Evolutionary conservation across 2,888 invertebrate species (phyloP).

Genomic region (Lithophane socia): DNA sequence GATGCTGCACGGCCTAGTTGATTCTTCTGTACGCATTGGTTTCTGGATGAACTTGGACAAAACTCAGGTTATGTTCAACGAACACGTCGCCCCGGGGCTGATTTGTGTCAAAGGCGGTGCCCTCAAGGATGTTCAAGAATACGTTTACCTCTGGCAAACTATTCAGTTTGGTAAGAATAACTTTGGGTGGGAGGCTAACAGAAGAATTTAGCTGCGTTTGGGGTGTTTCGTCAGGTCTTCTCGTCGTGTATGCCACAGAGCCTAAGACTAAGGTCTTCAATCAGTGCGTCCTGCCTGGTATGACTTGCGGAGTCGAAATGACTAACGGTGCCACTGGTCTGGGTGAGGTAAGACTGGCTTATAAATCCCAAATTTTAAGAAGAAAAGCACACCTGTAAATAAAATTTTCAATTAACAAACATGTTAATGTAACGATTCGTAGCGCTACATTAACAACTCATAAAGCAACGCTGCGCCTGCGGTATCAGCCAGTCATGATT

Average conservation of each 20-base stretch:
- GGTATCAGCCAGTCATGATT: constrained; percentile 24
- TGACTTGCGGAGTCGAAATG: neutral
- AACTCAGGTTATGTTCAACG: neutral
- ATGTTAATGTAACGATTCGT: neutral
- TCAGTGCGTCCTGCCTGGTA: neutral
- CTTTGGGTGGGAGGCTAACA: too few species aligned
- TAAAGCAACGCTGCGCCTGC: constrained; percentile 22
- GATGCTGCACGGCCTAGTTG: neutral
- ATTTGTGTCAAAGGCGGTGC: too few species aligned
- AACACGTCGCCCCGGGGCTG: too few species aligned
- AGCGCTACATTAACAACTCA: constrained; percentile 14
- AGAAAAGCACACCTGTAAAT: neutral
- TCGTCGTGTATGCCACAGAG: neutral
- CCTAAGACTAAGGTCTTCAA: neutral
- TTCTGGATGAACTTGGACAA: neutral
- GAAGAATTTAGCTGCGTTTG: too few species aligned
- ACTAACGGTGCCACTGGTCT: too few species aligned
- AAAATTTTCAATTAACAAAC: neutral
- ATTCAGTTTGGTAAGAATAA: too few species aligned
- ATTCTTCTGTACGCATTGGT: neutral
- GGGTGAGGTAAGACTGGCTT: too few species aligned
- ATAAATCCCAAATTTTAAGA: neutral
- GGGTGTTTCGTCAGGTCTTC: too few species aligned
- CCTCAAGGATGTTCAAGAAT: too few species aligned
- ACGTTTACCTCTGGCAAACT: too few species aligned